phyloP scores from a whole-genome alignment of 1,140 invertebrate species.

The Steinernema khuongi region DNA sequence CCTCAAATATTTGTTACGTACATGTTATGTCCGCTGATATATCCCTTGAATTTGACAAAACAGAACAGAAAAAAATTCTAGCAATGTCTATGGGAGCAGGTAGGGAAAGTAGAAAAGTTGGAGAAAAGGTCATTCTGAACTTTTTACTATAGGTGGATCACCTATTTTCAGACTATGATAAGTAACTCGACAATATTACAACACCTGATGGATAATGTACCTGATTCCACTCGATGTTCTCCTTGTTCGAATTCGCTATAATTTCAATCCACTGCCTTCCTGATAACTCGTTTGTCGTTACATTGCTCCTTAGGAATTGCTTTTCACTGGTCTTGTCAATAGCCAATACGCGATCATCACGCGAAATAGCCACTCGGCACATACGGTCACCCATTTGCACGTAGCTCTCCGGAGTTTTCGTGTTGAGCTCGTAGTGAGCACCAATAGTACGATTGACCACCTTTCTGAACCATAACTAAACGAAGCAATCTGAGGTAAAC shows the following conservation, averaged over 20 bases:
- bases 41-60: too few species aligned
- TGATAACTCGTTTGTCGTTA: neutral
- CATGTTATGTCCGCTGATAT: too few species aligned
- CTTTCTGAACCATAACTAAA: constrained; percentile 9
- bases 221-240: neutral
- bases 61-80: too few species aligned
- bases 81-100: too few species aligned
- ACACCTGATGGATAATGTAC: neutral
- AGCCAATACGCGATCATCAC: neutral
- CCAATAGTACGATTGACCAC: neutral
- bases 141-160: too few species aligned
- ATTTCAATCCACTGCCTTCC: constrained; percentile 12
- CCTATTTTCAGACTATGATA: too few species aligned
- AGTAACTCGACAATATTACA: too few species aligned
- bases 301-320: neutral
- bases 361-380: neutral
- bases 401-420: neutral
- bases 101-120: too few species aligned
- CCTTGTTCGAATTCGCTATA: neutral
- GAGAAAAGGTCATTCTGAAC: too few species aligned
- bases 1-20: too few species aligned
- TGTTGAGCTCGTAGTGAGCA: constrained; percentile 10
- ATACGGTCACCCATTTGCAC: neutral
- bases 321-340: neutral
- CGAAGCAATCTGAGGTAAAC: neutral